A percentile compares a stretch with the other conserved stretches of the same genome.
These are phyloP conservation scores for Drepana arcuata DNA, from an alignment of 1,140 invertebrate genomes.

Conservation along the genomic window DNA sequence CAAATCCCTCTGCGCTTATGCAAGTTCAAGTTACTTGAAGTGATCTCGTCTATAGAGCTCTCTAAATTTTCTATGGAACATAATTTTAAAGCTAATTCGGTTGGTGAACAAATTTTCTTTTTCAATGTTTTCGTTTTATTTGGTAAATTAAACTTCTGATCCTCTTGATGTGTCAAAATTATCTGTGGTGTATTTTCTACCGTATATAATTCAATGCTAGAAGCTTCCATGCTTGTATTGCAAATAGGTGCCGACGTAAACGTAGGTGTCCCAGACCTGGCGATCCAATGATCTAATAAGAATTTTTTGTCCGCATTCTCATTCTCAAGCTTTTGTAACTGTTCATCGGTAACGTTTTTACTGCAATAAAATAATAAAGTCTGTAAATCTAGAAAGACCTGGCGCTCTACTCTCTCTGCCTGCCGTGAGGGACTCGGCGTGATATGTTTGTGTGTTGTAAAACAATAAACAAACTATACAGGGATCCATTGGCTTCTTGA, in stretches of 20 bases:
- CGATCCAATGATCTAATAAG: constrained; percentile 68
- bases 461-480: too few relatives aligned
- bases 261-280: constrained; percentile 60
- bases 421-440: too few relatives aligned
- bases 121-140: constrained; percentile 32
- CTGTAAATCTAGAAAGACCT: too few relatives aligned
- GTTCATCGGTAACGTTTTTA: constrained; percentile 22
- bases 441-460: too few relatives aligned
- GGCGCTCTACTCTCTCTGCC: too few relatives aligned
- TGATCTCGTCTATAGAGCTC: constrained; percentile 62
- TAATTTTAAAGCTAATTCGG: constrained; percentile 56
- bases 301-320: constrained; percentile 70
- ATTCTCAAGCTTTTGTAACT: constrained; percentile 30
- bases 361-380: constrained; percentile 24
- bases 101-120: constrained; percentile 63
- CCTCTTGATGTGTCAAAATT: constrained; percentile 24
- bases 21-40: constrained; percentile 50
- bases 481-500: too few relatives aligned
- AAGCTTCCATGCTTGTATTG: constrained; percentile 49
- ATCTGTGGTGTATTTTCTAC: constrained; percentile 61
- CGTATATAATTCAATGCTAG: constrained; percentile 65
- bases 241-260: constrained; percentile 61
- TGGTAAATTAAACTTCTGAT: constrained; percentile 17
- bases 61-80: constrained; percentile 51
- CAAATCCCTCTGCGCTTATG: constrained; percentile 74